Conservation (phyloP, 2,113 vertebrate genomes). For the Amphilophus citrinellus region DNA sequence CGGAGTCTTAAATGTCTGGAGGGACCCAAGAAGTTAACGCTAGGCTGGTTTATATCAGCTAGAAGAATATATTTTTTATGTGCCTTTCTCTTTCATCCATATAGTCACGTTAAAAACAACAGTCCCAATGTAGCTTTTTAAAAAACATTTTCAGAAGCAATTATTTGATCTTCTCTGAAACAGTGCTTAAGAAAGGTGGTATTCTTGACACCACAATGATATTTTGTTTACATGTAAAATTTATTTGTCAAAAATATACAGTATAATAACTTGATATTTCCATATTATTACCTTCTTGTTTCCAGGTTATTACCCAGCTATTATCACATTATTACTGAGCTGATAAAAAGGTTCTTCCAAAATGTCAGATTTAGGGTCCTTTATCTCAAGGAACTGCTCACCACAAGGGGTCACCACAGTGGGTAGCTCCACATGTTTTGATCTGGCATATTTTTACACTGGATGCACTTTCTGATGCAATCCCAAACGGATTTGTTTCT, state of each 20-base stretch:
- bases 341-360: not conserved
- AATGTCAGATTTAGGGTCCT: not conserved
- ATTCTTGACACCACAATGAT: not conserved
- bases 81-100: not conserved
- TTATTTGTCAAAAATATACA: not conserved
- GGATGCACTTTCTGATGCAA: not conserved
- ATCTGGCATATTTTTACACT: not conserved
- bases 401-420: not conserved
- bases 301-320: not conserved
- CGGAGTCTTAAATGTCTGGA: constrained; percentile 34
- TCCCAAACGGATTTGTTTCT: not conserved
- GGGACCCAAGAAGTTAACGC: constrained; percentile 28
- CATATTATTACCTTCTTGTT: not conserved
- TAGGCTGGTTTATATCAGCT: constrained; percentile 25
- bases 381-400: not conserved
- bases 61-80: constrained; percentile 17
- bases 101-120: not conserved
- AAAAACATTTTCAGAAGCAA: not conserved
- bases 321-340: not conserved
- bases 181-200: not conserved
- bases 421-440: not conserved
- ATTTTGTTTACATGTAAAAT: not conserved
- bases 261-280: not conserved
- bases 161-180: constrained; percentile 1
- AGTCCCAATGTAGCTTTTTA: not conserved